phyloP scores from a whole-genome alignment of 2,797 vertebrate species.

The Syngnathus rostellatus region DNA sequence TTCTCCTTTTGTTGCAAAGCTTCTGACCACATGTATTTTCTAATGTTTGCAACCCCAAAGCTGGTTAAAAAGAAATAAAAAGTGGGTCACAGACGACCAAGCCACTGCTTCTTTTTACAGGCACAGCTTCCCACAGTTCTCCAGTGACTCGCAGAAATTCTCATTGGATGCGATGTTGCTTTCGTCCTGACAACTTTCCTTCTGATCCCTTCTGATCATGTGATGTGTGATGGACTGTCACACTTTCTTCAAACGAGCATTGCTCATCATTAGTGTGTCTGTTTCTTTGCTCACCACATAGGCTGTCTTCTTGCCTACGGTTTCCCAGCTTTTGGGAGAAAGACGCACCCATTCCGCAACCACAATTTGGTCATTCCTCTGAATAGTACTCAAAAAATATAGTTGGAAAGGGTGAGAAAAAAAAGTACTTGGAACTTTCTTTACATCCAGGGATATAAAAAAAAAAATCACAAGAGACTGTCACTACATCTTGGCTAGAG shows the following conservation, averaged over 20 bases:
- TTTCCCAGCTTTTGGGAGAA: conserved; percentile 18
- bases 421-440: conserved; percentile 43
- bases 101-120: conserved; percentile 15
- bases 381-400: conserved; percentile 34
- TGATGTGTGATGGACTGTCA: conserved; percentile 15
- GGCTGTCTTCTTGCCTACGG: neutral
- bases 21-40: neutral
- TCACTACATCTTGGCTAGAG: conserved; percentile 51
- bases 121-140: conserved; percentile 9
- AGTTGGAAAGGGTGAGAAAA: neutral
- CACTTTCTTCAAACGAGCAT: conserved; percentile 20
- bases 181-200: conserved; percentile 1
- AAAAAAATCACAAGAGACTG: conserved; percentile 35
- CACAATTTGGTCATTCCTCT: conserved; percentile 38
- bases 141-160: conserved; percentile 15
- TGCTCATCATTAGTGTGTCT: conserved; percentile 29
- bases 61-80: conserved; percentile 30
- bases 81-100: conserved; percentile 19
- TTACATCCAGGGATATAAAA: conserved; percentile 32
- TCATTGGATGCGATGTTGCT: conserved; percentile 22
- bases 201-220: conserved; percentile 12
- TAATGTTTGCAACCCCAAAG: conserved; percentile 10
- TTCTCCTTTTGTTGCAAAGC: conserved; percentile 1
- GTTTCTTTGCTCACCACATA: conserved; percentile 1
- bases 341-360: conserved; percentile 6